These are phyloP conservation scores for Miltochrista miniata DNA, from an alignment of 2,888 invertebrate genomes.

Conservation along the genomic window DNA sequence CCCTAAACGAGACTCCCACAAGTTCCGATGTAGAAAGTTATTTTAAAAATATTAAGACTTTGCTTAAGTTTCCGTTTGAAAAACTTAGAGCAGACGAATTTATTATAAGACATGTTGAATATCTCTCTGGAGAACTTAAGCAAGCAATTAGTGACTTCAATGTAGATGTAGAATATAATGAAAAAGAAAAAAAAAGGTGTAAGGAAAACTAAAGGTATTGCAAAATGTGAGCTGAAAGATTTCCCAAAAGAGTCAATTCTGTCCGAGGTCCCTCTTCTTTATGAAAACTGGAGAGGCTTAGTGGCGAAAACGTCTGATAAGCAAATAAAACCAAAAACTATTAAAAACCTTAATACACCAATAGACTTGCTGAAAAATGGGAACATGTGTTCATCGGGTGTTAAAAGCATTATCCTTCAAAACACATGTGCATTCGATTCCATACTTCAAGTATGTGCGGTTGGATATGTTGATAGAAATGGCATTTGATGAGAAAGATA, in stretches of 20 bases:
- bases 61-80: slow-evolving; percentile 7
- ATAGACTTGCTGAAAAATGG: background rate
- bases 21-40: too few species aligned
- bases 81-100: background rate
- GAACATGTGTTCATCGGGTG: too few species aligned
- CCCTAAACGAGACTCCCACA: slow-evolving; percentile 8
- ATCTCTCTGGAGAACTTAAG: too few species aligned
- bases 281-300: slow-evolving; percentile 4
- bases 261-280: background rate
- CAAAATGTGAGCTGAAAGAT: background rate
- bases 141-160: slow-evolving; percentile 1
- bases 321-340: slow-evolving; percentile 2
- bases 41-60: slow-evolving; percentile 12
- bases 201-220: background rate
- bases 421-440: slow-evolving; percentile 1
- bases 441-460: background rate
- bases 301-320: too few species aligned
- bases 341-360: background rate
- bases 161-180: slow-evolving; percentile 1
- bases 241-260: slow-evolving; percentile 1
- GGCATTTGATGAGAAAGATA: too few species aligned
- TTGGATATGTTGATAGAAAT: too few species aligned
- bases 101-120: too few species aligned
- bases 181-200: too few species aligned
- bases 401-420: background rate